These are phyloP conservation scores for Nycticorax nycticorax DNA, from an alignment of 2,113 vertebrate species.

Conservation along the genomic window DNA sequence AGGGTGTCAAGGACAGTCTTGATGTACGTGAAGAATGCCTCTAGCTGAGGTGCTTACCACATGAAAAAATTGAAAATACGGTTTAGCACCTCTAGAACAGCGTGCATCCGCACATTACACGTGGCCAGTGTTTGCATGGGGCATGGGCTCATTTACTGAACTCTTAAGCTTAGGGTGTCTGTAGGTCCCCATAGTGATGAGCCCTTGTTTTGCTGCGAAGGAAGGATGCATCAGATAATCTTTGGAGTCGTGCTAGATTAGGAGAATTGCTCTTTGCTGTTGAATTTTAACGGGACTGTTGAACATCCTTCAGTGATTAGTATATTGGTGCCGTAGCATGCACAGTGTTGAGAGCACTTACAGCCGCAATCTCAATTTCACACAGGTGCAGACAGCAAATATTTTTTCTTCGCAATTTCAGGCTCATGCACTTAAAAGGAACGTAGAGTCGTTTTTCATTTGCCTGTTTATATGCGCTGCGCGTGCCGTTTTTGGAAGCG, in stretches of 20 bases:
- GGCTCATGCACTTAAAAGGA: neutral
- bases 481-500: neutral
- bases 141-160: fast-evolving
- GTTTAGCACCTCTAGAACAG: neutral
- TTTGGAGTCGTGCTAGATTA: neutral
- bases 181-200: fast-evolving
- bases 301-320: neutral
- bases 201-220: neutral
- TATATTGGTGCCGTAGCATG: neutral
- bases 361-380: neutral
- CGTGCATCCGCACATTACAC: fast-evolving
- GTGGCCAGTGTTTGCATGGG: fast-evolving
- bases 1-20: neutral
- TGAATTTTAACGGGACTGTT: neutral
- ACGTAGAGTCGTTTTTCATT: neutral
- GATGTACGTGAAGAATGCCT: neutral
- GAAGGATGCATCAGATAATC: neutral
- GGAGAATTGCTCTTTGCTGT: neutral
- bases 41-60: neutral
- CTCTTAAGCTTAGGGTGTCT: neutral
- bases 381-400: constrained; percentile 41
- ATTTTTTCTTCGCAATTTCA: constrained; percentile 20
- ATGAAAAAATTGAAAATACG: neutral
- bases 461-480: neutral
- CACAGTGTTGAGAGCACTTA: neutral